phyloP scores from a whole-genome alignment of 2,113 vertebrate species.

The Calidris pugnax region DNA sequence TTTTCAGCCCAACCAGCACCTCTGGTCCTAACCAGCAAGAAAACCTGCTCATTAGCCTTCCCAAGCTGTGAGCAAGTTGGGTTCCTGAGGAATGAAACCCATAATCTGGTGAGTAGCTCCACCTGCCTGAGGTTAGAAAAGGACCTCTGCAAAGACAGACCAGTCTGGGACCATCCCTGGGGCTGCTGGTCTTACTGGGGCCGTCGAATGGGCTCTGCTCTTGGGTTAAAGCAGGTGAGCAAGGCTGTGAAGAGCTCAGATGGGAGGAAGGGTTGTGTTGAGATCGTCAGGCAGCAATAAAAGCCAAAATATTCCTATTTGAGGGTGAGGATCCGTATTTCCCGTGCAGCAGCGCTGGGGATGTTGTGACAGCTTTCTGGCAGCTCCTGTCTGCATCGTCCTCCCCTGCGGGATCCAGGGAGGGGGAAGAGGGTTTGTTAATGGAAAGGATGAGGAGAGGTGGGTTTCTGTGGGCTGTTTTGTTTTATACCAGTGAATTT shows the following conservation, averaged over 20 bases:
- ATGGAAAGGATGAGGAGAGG: background rate
- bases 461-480: background rate
- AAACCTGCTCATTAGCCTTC: background rate
- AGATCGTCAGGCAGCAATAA: rapidly evolving
- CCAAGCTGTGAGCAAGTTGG: rapidly evolving
- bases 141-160: background rate
- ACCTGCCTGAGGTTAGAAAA: background rate
- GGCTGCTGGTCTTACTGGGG: background rate
- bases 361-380: conserved; percentile 38
- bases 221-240: rapidly evolving
- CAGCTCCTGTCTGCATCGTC: conserved; percentile 12
- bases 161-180: background rate
- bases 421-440: background rate
- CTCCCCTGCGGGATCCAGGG: background rate
- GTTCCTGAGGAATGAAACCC: background rate
- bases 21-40: background rate
- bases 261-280: rapidly evolving
- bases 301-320: rapidly evolving
- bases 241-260: rapidly evolving
- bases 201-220: rapidly evolving
- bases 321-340: rapidly evolving
- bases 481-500: background rate
- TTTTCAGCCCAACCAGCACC: background rate
- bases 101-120: background rate
- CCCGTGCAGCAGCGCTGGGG: background rate